phyloP scores from a whole-genome alignment of 2,113 vertebrate species.

The Psittacara wagleri region DNA sequence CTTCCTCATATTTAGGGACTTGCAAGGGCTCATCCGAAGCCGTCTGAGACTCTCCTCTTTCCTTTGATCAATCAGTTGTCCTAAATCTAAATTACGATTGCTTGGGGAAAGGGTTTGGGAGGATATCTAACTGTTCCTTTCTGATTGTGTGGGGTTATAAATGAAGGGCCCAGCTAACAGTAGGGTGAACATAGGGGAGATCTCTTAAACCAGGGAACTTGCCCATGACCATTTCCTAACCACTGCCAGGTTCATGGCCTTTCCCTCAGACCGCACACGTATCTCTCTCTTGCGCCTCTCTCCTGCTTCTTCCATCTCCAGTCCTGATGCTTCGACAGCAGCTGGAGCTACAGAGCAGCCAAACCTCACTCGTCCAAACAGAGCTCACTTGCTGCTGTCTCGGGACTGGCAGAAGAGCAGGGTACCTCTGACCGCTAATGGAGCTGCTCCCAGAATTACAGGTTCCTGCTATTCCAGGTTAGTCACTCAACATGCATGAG shows the following conservation, averaged over 20 bases:
- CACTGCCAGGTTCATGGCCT: not conserved
- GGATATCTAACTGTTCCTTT: not conserved
- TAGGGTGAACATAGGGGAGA: not conserved
- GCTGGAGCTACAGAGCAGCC: not conserved
- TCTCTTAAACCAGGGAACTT: not conserved
- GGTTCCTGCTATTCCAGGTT: not conserved
- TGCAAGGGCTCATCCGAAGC: not conserved
- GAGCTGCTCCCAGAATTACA: not conserved
- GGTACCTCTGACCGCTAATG: not conserved
- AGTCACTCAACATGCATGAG: not conserved
- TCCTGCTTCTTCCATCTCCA: not conserved
- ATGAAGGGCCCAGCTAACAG: not conserved
- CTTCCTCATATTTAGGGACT: not conserved
- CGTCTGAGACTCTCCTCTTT: not conserved
- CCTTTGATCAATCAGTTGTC: not conserved
- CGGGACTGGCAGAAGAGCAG: not conserved
- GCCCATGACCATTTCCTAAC: not conserved
- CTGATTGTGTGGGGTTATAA: not conserved
- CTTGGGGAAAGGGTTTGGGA: not conserved
- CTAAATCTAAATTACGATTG: not conserved
- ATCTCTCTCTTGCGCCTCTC: not conserved
- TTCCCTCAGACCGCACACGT: not conserved
- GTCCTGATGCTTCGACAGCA: rapidly evolving
- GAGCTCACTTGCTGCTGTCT: rapidly evolving
- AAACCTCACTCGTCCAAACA: not conserved